Evolutionary conservation across 2,797 vertebrate genomes (phyloP).

Genomic region (Telmatherina bonti): DNA sequence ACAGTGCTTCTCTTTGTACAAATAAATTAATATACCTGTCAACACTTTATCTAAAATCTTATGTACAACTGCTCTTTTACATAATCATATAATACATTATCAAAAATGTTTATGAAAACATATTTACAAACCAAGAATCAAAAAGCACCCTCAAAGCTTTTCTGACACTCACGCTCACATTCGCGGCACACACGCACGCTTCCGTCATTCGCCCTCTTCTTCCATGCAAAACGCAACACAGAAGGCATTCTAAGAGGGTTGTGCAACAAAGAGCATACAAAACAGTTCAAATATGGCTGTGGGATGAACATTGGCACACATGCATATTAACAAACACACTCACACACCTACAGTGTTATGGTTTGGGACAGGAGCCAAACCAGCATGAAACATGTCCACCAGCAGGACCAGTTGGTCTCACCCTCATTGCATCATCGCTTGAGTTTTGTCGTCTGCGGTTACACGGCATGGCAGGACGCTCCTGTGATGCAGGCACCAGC

Average conservation of each 20-base stretch:
- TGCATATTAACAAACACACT: constrained; percentile 60
- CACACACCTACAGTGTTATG: constrained; percentile 28
- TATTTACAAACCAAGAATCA: constrained; percentile 85
- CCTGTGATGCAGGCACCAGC: constrained; percentile 47
- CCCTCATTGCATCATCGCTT: constrained; percentile 28
- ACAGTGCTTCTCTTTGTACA: constrained; percentile 78
- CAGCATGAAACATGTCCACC: constrained; percentile 31
- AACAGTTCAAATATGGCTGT: constrained; percentile 80
- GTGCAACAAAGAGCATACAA: constrained; percentile 83
- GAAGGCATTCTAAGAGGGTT: constrained; percentile 83
- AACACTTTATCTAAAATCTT: constrained; percentile 87
- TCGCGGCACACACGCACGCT: constrained; percentile 15
- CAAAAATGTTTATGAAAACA: constrained; percentile 87
- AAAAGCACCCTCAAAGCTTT: constrained; percentile 76
- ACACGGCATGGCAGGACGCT: constrained; percentile 33
- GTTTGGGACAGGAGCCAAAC: constrained; percentile 17
- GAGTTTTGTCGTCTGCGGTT: constrained; percentile 24
- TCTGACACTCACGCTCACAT: constrained; percentile 38
- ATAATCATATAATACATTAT: constrained; percentile 84
- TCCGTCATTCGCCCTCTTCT: constrained; percentile 29
- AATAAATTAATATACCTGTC: constrained; percentile 83
- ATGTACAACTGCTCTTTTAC: constrained; percentile 84
- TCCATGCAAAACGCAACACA: constrained; percentile 73
- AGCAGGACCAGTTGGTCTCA: constrained; percentile 27
- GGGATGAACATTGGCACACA: constrained; percentile 71